Conservation (phyloP, 2,888 invertebrate species). For the Leistus spinibarbis region DNA sequence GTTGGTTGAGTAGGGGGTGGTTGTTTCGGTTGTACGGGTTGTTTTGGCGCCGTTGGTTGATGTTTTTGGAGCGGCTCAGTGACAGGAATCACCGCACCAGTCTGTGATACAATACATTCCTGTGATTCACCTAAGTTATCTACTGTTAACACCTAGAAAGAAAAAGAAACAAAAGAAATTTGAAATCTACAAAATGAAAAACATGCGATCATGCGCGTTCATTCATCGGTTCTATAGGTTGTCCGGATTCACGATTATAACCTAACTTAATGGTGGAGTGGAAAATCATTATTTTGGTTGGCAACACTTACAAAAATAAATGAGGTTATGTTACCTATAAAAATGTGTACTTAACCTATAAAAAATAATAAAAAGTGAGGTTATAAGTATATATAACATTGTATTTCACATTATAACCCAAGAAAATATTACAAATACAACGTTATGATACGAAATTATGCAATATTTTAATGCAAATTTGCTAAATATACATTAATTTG, state of each 20-base stretch:
- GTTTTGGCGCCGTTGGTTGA: not conserved
- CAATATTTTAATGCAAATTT: too few relatives aligned
- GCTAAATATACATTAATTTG: too few relatives aligned
- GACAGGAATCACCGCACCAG: conserved; percentile 21
- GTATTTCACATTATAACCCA: too few relatives aligned
- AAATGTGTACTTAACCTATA: too few relatives aligned
- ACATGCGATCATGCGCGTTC: conserved; percentile 1
- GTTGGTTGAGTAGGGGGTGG: not conserved
- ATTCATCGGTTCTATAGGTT: not conserved
- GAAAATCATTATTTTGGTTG: too few relatives aligned
- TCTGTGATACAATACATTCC: conserved; percentile 37
- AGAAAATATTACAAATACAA: too few relatives aligned
- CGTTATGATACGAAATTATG: too few relatives aligned
- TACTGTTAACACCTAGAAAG: conserved; percentile 31
- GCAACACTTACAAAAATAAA: too few relatives aligned
- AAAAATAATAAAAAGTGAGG: too few relatives aligned
- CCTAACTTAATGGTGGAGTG: too few relatives aligned
- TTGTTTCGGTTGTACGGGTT: not conserved
- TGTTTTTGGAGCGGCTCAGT: not conserved
- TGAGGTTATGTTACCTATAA: too few relatives aligned
- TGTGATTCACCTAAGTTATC: conserved; percentile 25
- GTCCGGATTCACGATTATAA: not conserved
- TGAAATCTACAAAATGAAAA: not conserved
- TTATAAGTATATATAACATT: too few relatives aligned
- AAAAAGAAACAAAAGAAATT: conserved; percentile 14